These are phyloP conservation scores for Drosophila hydei DNA, from an alignment of 1,140 invertebrate genomes.

Conservation along the genomic window DNA sequence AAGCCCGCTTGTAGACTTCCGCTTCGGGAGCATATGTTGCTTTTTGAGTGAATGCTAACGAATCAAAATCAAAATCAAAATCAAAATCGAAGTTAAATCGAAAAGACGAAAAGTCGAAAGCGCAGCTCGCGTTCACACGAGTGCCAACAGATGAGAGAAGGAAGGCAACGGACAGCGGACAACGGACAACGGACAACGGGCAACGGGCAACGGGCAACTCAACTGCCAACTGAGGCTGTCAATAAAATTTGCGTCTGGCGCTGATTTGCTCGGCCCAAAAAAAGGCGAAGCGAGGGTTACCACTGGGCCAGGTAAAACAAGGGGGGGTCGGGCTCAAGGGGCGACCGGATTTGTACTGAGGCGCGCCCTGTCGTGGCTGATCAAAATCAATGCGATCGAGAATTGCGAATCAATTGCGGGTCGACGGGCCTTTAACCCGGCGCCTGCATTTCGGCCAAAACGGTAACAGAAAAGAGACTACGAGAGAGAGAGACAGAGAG, in stretches of 20 bases:
- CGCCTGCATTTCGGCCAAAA: constrained; percentile 33
- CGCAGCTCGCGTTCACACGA: constrained; percentile 63
- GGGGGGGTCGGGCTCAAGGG: constrained; percentile 27
- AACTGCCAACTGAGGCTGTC: constrained; percentile 74
- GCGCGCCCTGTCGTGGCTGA: constrained; percentile 72
- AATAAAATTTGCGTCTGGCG: constrained; percentile 78
- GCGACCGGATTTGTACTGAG: constrained; percentile 30
- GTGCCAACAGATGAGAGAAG: constrained; percentile 61
- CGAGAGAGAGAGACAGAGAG: constrained; percentile 8
- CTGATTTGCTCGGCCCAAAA: constrained; percentile 47
- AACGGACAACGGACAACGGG: background rate
- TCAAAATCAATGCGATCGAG: constrained; percentile 78
- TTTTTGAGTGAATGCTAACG: constrained; percentile 2
- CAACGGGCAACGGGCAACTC: constrained; percentile 20
- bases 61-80: background rate
- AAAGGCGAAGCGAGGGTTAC: background rate
- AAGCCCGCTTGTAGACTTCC: background rate
- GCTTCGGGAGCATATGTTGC: constrained; percentile 14
- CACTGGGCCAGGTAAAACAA: background rate
- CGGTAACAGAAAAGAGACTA: constrained; percentile 34
- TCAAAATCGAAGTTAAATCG: constrained; percentile 2
- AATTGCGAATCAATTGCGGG: constrained; percentile 78
- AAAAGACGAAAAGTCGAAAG: constrained; percentile 9
- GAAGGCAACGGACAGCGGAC: too few relatives aligned
- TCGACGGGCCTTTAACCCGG: constrained; percentile 26